Base-by-base conservation (phyloP, 1,140 invertebrate species). In the Halyomorpha halys region DNA sequence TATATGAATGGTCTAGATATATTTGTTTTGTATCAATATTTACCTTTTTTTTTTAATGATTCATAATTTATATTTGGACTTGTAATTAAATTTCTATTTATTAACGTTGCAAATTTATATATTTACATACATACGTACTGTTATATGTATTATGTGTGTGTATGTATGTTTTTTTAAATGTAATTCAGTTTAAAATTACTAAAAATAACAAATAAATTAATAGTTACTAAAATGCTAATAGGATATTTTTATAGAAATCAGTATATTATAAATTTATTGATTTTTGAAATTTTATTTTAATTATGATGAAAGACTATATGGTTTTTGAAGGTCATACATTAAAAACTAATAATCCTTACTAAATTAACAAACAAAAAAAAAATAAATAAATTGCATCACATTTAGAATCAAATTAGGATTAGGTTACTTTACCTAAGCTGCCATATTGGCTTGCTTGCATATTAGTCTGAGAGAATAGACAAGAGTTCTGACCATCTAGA, bases 221-320 rank as follows among this genome's bases (percentile, higher is more conserved):
- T 34, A 45, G 15, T 45, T 45, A 47, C 44, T 44, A 61, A 61
- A 61, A 61, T 25, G 39, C 44, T 39, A 63, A 63, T 30, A 30
- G 45, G 47, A 45, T 30, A 47, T 63, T 49, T 63, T 63, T 44
- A 49, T 47, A 53, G 47, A 16, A 59, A 64, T n/a, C 63, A 23
- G 30, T 56, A 44, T 44, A 27, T 18, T 49, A 45, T 25, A 27
- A 45, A 63, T 54, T 44, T 54, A 54, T 34, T 44, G 39, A 51
- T 45, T 63, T 53, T 30, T 45, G 30, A 62, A 34, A 34, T 63
- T 54, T 49, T 63, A 54, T 53, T 53, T 34, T 54, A 54, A 63
- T 63, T 19, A 62, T 23, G 25, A 49, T 49, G 44, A 49, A 49
- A 45, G n/a, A n/a, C 23, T 34, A 44, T 21, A 23, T 62, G 13